Base-by-base conservation (phyloP, 2,888 invertebrate genomes). In the Lacanobia wlatinum region DNA sequence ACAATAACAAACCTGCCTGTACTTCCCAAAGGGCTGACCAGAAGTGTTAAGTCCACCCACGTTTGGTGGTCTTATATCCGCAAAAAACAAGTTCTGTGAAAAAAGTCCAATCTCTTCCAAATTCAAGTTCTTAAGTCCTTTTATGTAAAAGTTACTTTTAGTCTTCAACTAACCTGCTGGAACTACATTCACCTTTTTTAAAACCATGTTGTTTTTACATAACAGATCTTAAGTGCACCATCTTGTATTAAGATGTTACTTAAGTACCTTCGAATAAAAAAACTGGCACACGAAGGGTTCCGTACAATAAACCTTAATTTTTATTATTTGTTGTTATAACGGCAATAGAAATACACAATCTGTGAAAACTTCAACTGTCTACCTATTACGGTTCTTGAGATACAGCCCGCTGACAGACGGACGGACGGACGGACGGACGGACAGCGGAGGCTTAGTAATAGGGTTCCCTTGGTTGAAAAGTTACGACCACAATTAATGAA, bases 111-210 rank as follows among this genome's bases (percentile, higher is more conserved):
- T 64, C 23, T 12, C 28, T 10, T 18, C 7, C 46, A 21, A 38
- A 18, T 10, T n/a, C 14, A 0, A 12, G 46, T n/a, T n/a, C 10
- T 14, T 18, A 18, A 10, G 0, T 46, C 23, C n/a, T 53, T 64
- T 28, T 8, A 48, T 21, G 60, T 68, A 68, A 76, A 60, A 60
- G 59, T 75, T 7, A 38, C 62, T 46, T 62, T 40, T n/a, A 16
- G 12, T 14, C 73, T n/a, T 46, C 43, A 23, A 63, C 43, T 12
- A 46, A 50, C n/a, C 14, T 38, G 55, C 6, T 34, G 34, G 23
- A 0, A 56, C 55, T 73, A 76, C 76, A 76, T 76, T 81, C 82
- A 65, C 69, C 1, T 21, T 65, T 53, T 63, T 50, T 1, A 52
- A 34, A 40, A 16, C 28, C 23, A 18, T 38, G 53, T 8, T 23